These are phyloP conservation scores for Urocitellus parryii DNA, from an alignment of 2,113 vertebrate genomes.

Conservation along the genomic window DNA sequence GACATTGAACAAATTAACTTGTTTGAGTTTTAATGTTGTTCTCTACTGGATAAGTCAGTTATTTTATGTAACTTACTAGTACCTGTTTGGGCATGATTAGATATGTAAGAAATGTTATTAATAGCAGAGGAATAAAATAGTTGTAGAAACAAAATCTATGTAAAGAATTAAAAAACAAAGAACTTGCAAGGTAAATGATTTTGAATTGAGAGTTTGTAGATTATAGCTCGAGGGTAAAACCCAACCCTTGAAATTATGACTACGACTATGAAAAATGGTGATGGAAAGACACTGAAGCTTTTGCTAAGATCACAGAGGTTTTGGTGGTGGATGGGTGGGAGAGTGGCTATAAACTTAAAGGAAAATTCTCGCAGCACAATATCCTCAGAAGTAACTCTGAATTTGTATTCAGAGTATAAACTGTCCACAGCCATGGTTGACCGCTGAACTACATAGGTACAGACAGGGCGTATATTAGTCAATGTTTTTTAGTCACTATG, in stretches of 20 bases:
- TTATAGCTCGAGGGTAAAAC: not conserved
- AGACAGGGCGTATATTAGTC: no score
- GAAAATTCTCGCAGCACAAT: not conserved
- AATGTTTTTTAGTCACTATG: no score
- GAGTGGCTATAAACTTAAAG: not conserved
- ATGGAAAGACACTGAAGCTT: not conserved
- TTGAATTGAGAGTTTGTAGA: not conserved
- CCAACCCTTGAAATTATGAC: not conserved
- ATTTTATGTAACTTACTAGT: not conserved
- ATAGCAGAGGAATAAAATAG: not conserved
- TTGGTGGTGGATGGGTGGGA: not conserved
- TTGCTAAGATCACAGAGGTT: not conserved
- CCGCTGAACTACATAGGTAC: not conserved
- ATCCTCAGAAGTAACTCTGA: not conserved
- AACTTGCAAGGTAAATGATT: not conserved
- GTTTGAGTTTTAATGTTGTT: not conserved
- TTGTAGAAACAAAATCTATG: not conserved
- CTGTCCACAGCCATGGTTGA: not conserved
- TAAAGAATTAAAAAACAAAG: conserved; percentile 14
- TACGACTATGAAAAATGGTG: not conserved
- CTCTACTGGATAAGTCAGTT: not conserved
- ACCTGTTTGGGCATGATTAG: not conserved
- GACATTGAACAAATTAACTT: not conserved
- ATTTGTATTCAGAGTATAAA: not conserved
- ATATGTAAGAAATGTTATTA: not conserved